phyloP scores from a whole-genome alignment of 2,888 invertebrate genomes.

The Antheraea assamensis region DNA sequence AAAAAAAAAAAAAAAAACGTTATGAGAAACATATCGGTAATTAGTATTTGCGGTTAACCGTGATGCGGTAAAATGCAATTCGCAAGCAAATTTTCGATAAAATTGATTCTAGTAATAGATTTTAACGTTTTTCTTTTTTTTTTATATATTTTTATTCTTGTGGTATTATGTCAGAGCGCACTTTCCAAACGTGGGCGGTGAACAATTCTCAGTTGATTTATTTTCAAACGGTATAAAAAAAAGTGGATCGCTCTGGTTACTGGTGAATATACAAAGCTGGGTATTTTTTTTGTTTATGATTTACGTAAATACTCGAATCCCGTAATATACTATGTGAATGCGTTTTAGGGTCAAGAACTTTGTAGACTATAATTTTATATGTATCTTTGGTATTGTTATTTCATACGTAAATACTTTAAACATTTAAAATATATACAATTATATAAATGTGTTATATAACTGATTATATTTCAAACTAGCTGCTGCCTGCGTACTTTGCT shows the following conservation, averaged over 20 bases:
- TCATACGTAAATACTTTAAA: background rate
- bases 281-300: background rate
- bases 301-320: slow-evolving; percentile 1
- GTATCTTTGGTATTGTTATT: background rate
- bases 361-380: background rate
- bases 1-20: too few species aligned
- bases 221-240: slow-evolving; percentile 12
- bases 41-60: background rate
- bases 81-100: background rate
- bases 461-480: background rate
- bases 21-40: too few species aligned
- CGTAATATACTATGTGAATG: background rate
- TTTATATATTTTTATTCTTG: background rate
- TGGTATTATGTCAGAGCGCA: slow-evolving; percentile 19
- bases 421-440: background rate
- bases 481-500: background rate
- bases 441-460: background rate
- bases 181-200: slow-evolving; percentile 16
- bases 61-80: background rate
- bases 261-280: slow-evolving; percentile 17
- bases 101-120: background rate
- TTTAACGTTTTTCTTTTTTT: background rate
- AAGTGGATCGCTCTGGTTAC: slow-evolving; percentile 14
- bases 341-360: slow-evolving; percentile 2
- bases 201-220: slow-evolving; percentile 19